phyloP scores from a whole-genome alignment of 2,797 vertebrate species.

The Pyrocephalus nanus region DNA sequence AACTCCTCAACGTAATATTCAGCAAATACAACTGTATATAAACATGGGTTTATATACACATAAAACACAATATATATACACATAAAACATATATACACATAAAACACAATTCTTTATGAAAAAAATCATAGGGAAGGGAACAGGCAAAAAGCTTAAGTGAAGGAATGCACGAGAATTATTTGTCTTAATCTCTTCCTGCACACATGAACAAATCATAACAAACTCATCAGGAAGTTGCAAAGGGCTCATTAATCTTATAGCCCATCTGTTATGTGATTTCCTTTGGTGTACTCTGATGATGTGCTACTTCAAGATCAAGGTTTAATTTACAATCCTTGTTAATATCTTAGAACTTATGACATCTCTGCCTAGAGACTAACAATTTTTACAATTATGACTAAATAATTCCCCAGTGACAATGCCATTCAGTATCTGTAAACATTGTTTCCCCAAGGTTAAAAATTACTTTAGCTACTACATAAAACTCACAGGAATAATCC shows the following conservation, averaged over 20 bases:
- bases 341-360: background rate
- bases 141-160: background rate
- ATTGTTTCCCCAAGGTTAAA: background rate
- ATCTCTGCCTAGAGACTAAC: background rate
- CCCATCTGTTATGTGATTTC: slow-evolving; percentile 45
- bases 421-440: background rate
- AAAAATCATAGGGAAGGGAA: background rate
- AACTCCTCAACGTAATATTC: background rate
- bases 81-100: no score
- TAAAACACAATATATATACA: no score
- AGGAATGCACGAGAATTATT: background rate
- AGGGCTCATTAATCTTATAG: slow-evolving; percentile 28
- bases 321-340: slow-evolving; percentile 14
- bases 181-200: slow-evolving; percentile 32
- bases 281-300: background rate
- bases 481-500: background rate
- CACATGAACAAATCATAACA: slow-evolving; percentile 18
- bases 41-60: background rate
- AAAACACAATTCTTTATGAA: background rate
- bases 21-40: background rate
- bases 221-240: slow-evolving; percentile 17
- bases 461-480: background rate
- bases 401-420: background rate
- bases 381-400: background rate
- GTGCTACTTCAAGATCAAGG: background rate